Base-by-base conservation (phyloP, 2,797 vertebrate genomes). In the Eupleurogrammus muticus region DNA sequence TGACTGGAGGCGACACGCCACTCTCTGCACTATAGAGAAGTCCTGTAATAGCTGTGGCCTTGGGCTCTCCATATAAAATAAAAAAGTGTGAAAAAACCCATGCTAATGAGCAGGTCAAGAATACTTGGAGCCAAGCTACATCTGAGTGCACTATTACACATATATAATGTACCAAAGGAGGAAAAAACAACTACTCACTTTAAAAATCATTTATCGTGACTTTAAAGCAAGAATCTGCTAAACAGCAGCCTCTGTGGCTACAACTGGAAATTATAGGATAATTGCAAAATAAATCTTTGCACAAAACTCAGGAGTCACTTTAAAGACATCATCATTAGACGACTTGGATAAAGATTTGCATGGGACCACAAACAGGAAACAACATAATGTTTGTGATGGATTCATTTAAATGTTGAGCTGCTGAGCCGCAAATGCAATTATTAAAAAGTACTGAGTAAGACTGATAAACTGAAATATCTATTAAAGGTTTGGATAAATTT, bases 31-130 rank as follows among this genome's bases (percentile, higher is more conserved):
- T 34, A 48, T 75, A 70, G 40, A 69, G 70, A 54, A 38, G 63
- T 77, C 70, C 58, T 68, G 71, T 73, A 82, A 70, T 38, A 50
- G 72, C 55, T 35, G 52, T 59, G 81, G 73, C 79, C 89, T 70
- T 66, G 48, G 67, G 72, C 71, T 80, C 86, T 66, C 68, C 54
- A 64, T 51, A 79, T 85, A n/a, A 44, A 51, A 70, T 28, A 28
- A 28, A 28, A 71, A 56, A 44, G 57, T 35, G 63, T 60, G 73
- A 85, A 80, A 64, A 72, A 75, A 47, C 55, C 3, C 38, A 12
- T 17, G 58, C 62, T 50, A 65, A 73, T 65, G n/a, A 73, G 73
- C 77, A 54, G 64, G 35, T 9, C 44, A 58, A 81, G 62, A 64
- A 74, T 65, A 72, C 80, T 74, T 75, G 64, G 69, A 49, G 19